Conservation (phyloP, 2,113 vertebrate species). For the Lethenteron camtschaticum region DNA sequence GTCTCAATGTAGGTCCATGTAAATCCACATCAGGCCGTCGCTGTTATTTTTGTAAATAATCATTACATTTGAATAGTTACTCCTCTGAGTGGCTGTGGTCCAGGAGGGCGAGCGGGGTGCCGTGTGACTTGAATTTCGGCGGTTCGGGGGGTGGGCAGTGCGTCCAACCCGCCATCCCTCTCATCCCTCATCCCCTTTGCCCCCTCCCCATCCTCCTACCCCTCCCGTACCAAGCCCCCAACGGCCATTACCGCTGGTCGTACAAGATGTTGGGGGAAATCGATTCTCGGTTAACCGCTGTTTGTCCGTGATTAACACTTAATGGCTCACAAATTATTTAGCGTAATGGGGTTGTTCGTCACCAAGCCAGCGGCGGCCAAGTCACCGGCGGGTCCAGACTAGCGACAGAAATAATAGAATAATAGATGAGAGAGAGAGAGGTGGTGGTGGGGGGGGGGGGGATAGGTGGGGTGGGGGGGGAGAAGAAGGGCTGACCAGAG, state of each 20-base stretch:
- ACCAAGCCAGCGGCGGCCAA: background rate
- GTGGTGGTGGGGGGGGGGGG: background rate
- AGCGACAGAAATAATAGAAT: slow-evolving; percentile 4
- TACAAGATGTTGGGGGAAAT: slow-evolving; percentile 6
- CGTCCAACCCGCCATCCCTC: too few species aligned
- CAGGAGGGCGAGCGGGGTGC: too few species aligned
- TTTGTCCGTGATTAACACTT: slow-evolving; percentile 6
- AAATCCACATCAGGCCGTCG: too few species aligned
- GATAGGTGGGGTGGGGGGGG: background rate
- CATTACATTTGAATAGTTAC: too few species aligned
- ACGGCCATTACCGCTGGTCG: too few species aligned
- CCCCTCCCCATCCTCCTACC: too few species aligned
- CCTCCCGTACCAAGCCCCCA: too few species aligned
- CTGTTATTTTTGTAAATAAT: too few species aligned
- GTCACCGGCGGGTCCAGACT: background rate
- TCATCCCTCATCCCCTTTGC: too few species aligned
- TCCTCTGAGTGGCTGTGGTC: too few species aligned
- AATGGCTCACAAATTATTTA: slow-evolving; percentile 6
- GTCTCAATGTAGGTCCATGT: background rate
- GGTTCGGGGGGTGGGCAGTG: too few species aligned
- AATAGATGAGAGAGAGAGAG: background rate
- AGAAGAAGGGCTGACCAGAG: background rate
- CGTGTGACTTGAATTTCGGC: too few species aligned
- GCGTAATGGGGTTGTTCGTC: background rate
- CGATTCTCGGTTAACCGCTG: slow-evolving; percentile 4